Evolutionary conservation across 1,140 invertebrate species (phyloP).

Genomic region (Pachypsylla venusta): DNA sequence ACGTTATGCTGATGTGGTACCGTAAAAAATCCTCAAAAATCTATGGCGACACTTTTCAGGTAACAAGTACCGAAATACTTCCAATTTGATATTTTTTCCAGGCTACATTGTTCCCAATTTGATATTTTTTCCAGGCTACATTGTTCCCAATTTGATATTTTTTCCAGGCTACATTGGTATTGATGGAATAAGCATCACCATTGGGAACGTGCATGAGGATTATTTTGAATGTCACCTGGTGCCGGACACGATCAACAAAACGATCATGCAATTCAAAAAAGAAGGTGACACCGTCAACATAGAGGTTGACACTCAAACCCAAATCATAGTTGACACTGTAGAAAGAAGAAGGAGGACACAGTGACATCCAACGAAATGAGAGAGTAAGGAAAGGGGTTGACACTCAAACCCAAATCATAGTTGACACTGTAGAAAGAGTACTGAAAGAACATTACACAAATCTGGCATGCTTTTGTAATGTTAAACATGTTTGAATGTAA

Average conservation of each 20-base stretch:
- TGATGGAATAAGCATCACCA: background rate
- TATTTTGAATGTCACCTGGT: background rate
- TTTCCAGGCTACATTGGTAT: background rate
- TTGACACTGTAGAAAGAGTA: background rate
- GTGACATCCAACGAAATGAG: no score
- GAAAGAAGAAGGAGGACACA: background rate
- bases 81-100: no score
- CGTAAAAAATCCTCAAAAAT: no score
- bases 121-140: no score
- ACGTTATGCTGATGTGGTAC: no score
- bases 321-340: background rate
- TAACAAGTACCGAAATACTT: no score
- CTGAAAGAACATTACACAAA: background rate
- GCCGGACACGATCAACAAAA: background rate
- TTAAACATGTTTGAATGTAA: no score
- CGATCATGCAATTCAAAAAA: background rate
- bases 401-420: background rate
- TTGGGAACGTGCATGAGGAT: background rate
- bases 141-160: no score
- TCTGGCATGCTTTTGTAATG: background rate
- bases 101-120: no score
- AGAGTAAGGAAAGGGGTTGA: background rate
- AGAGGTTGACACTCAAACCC: constrained; percentile 1
- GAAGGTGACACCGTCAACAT: background rate
- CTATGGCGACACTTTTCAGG: no score